Conservation (phyloP, 2,797 vertebrate species). For the Mus spretus region DNA sequence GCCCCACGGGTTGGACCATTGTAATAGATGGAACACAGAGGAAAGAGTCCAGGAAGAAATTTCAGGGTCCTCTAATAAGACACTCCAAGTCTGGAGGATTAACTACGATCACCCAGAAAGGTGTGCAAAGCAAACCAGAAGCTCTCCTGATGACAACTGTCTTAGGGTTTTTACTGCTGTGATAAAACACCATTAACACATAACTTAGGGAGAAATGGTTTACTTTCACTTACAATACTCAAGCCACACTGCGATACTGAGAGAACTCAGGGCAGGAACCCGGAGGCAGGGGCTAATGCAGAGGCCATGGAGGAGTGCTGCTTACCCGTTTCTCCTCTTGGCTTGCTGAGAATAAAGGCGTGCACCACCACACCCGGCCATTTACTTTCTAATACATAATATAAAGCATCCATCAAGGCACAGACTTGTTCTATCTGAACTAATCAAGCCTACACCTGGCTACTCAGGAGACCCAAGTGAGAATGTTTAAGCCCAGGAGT, state of each 20-base stretch:
- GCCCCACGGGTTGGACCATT: not conserved
- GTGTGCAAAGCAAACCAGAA: not conserved
- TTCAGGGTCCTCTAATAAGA: not conserved
- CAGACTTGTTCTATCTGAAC: not conserved
- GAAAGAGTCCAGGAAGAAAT: not conserved
- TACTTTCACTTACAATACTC: not conserved
- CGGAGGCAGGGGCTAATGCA: not conserved
- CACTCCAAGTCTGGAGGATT: not conserved
- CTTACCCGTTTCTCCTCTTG: not conserved
- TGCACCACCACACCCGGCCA: no score
- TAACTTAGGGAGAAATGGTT: not conserved
- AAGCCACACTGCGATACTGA: not conserved
- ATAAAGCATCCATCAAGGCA: not conserved
- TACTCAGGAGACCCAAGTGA: not conserved
- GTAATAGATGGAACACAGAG: not conserved
- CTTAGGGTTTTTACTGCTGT: not conserved
- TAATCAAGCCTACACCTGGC: not conserved
- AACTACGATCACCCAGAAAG: not conserved
- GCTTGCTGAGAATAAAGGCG: not conserved
- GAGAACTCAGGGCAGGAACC: not conserved
- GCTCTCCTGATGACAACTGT: not conserved
- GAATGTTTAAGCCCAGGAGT: not conserved
- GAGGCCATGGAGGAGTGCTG: not conserved
- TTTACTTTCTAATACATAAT: not conserved
- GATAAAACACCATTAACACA: not conserved